phyloP scores from a whole-genome alignment of 1,140 invertebrate species.

The Dendrolimus kikuchii region DNA sequence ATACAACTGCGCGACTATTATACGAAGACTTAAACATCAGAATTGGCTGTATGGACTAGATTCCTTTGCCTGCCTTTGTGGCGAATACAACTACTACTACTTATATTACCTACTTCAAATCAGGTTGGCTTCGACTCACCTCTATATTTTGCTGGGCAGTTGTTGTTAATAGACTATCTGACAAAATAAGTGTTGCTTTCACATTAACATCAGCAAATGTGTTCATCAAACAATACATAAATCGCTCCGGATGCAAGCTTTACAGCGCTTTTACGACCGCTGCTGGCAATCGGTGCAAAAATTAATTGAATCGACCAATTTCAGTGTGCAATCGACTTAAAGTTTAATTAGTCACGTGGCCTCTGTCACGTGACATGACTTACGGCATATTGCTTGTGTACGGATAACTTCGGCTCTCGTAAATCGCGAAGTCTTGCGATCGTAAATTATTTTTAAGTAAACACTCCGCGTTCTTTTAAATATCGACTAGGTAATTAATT shows the following conservation, averaged over 20 bases:
- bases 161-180: too few relatives aligned
- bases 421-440: background rate
- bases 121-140: too few relatives aligned
- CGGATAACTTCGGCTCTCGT: background rate
- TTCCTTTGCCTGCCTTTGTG: too few relatives aligned
- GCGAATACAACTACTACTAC: too few relatives aligned
- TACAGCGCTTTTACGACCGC: slow-evolving; percentile 18
- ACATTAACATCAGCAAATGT: background rate
- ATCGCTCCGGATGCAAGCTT: slow-evolving; percentile 16
- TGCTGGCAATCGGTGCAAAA: slow-evolving; percentile 20
- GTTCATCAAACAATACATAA: slow-evolving; percentile 9
- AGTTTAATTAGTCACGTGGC: slow-evolving; percentile 41
- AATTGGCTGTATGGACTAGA: too few relatives aligned
- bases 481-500: too few relatives aligned
- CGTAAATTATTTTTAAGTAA: slow-evolving; percentile 29
- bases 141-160: too few relatives aligned
- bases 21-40: too few relatives aligned
- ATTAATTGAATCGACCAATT: slow-evolving; percentile 36
- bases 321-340: slow-evolving; percentile 29
- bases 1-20: too few relatives aligned
- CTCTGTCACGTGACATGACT: slow-evolving; percentile 24
- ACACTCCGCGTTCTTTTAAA: slow-evolving; percentile 6
- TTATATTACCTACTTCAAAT: too few relatives aligned
- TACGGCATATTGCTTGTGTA: slow-evolving; percentile 30
- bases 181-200: too few relatives aligned